Percentiles rank a stretch among this genome's conserved stretches.
Conservation (phyloP, 2,888 invertebrate genomes). For the Xestia rhomboidea region DNA sequence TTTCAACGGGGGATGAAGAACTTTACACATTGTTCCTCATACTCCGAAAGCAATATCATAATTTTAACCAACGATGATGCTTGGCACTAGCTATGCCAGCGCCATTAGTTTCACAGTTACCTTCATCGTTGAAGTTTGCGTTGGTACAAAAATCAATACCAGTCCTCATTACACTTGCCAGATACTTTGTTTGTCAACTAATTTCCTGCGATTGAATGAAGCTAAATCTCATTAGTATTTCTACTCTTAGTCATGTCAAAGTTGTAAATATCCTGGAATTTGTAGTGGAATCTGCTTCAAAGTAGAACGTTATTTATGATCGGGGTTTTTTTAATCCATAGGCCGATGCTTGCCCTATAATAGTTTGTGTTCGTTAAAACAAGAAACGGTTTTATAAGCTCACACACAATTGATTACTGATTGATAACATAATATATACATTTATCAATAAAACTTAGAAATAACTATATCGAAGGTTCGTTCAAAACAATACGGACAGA, state of each 20-base stretch:
- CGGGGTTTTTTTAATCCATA: neutral
- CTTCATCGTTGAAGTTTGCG: neutral
- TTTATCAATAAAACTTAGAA: conserved; percentile 1
- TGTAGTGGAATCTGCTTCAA: neutral
- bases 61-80: neutral
- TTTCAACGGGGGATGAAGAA: too few relatives aligned
- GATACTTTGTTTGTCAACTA: neutral
- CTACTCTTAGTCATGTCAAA: neutral
- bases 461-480: neutral
- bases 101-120: neutral
- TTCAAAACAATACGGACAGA: neutral
- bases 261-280: neutral
- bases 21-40: neutral
- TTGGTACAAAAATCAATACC: neutral
- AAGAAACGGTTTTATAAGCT: neutral
- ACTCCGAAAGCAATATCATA: neutral
- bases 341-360: neutral
- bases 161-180: neutral
- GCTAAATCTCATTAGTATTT: neutral
- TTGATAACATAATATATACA: neutral
- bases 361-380: neutral
- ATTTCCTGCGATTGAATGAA: conserved; percentile 5
- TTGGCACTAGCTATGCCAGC: neutral
- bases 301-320: neutral
- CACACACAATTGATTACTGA: conserved; percentile 3